Base-by-base conservation (phyloP, 2,113 vertebrate genomes). In the Triplophysa tibetana region DNA sequence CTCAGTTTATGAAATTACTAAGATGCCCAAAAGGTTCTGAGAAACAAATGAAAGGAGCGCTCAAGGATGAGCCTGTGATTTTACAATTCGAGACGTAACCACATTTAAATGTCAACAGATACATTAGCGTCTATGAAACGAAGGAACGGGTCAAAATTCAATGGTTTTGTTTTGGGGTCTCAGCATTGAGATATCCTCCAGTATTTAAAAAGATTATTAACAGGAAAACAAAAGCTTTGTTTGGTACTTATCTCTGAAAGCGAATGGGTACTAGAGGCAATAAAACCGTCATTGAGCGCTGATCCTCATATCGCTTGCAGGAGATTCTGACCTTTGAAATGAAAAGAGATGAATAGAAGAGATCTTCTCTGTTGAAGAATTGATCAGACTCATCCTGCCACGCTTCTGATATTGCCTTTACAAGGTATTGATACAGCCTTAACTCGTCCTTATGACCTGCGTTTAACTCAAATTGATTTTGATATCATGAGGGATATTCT, bases 251-350 rank as follows among this genome's bases (percentile, higher is more conserved):
- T 76, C 61, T 64, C 24, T 52, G 61, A 64, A 77, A 14, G 2
- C 19, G 17, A 65, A 77, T 77, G 17, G 62, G 43, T 45, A 23
- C 45, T 29, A 77, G n/a, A 45, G 52, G 74, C 43, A 77, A 77
- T 77, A 65, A 65, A 76, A 65, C 74, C 52, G 45, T 65, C 45
- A 75, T 8, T 45, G 58, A 63, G 58, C 60, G 26, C 10, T 14
- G 19, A n/a, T n/a, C 29, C 24, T n/a, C 23, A 21, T 10, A 52
- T 48, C 8, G 2, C 43, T 65, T 21, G 45, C 43, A 65, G 62
- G 52, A 52, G 45, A 77, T 77, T 65, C 62, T 77, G 74, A 77
- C 45, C 70, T 52, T 14, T 4, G 11, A 77, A 65, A 65, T 52
- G 62, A 77, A 16, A 77, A 65, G 14, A 64, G 43, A 19, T 1